Evolutionary conservation across 2,113 vertebrate genomes (phyloP), one percentile per base, ranked within the genome.

Genomic region (Phylloscopus trochilus): DNA sequence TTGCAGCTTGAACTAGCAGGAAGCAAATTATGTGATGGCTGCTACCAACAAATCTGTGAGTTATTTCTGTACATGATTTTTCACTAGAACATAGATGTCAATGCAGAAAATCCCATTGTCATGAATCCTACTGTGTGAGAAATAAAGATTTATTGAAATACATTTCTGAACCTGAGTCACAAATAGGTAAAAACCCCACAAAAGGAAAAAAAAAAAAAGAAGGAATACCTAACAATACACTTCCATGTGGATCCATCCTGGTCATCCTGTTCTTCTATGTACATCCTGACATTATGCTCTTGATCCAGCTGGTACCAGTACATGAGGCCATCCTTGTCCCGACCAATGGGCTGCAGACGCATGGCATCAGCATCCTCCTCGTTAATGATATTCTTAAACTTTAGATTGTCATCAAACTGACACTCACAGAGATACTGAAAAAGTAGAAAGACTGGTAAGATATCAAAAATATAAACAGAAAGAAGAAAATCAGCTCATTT

Each of bases 381-480:
- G 0, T 99, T 99, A 84, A 99, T 98, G 22, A 98, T 98, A 37
- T 98, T 99, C 97, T 99, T 99, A 94, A 99, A 99, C 97, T 99
- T 99, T 2, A 99, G 97, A 98, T 99, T 99, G 96, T 99, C 99
- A 62, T 99, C 99, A 95, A 99, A 99, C 97, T 99, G 99, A 97
- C 99, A 99, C 97, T 99, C 99, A 2, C 99, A 99, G 91, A 99
- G 98, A 97, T 99, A 99, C 99, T 99, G 91, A 33, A 93, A 95
- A 81, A 64, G 27, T 1, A 84, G 24, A 27, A 63, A 60, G 35
- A 47, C 24, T 62, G 31, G 21, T 90, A 58, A 67, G 37, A 37
- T 15, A 79, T 9, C 16, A 44, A 72, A 76, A 59, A 77, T 17
- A 82, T 2, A 20, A 49, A 49, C 16, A 78, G 28, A 82, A 89